Evolutionary conservation across 2,797 vertebrate species (phyloP).

Genomic region (Hephaestus fuliginosus): DNA sequence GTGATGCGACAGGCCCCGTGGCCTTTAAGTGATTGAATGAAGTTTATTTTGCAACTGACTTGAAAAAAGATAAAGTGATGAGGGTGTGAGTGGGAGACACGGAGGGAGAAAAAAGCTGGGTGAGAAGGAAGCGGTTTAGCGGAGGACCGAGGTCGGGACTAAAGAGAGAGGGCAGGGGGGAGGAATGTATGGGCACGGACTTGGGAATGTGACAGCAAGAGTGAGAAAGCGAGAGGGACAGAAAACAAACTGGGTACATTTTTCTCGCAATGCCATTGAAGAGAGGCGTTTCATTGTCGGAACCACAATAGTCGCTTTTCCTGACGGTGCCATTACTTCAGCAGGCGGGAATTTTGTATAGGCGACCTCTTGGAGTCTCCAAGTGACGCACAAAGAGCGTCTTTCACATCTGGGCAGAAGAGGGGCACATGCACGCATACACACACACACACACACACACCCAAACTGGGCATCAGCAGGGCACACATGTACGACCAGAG

Average conservation of each 20-base stretch:
- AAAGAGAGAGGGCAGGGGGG: constrained; percentile 83
- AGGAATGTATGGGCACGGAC: constrained; percentile 87
- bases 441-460: constrained; percentile 58
- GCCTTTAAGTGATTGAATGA: constrained; percentile 22
- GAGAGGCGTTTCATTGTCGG: constrained; percentile 90
- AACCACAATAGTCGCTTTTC: constrained; percentile 91
- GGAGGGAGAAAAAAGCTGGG: constrained; percentile 49
- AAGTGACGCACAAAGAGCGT: constrained; percentile 85
- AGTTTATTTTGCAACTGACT: constrained; percentile 11
- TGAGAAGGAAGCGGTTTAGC: constrained; percentile 69
- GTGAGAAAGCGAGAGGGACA: constrained; percentile 86
- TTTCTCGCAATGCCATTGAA: constrained; percentile 85
- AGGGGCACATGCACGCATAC: constrained; percentile 78
- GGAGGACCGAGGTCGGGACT: constrained; percentile 73
- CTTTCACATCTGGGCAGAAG: constrained; percentile 86
- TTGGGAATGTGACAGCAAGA: constrained; percentile 88
- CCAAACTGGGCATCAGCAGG: constrained; percentile 77
- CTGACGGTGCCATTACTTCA: constrained; percentile 94
- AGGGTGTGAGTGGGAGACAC: constrained; percentile 29
- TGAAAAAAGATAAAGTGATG: constrained; percentile 38
- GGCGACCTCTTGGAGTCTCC: constrained; percentile 86
- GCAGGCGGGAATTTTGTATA: constrained; percentile 94
- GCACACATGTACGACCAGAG: constrained; percentile 72
- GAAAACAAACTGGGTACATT: constrained; percentile 88
- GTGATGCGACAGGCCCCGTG: constrained; percentile 21